Percentiles rank a stretch among this genome's conserved stretches.
These are phyloP conservation scores for Saccopteryx leptura DNA, from an alignment of 2,113 vertebrate genomes.

Conservation along the genomic window DNA sequence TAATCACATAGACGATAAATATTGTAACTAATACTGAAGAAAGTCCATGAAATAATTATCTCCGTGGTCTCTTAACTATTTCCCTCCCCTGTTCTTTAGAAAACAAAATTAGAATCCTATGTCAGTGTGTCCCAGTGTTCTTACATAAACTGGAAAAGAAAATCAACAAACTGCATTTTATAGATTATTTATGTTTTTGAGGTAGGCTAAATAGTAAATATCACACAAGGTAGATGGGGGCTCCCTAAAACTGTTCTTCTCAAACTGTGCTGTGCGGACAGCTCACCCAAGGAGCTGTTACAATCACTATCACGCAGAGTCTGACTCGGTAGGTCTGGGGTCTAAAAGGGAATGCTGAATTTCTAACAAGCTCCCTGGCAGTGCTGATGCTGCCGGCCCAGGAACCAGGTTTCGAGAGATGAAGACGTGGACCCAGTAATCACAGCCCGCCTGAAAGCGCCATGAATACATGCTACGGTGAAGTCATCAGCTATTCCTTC, in stretches of 20 bases:
- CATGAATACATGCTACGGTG: background rate
- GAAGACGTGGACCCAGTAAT: background rate
- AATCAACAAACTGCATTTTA: background rate
- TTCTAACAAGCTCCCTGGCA: background rate
- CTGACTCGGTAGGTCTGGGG: background rate
- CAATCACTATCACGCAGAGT: background rate
- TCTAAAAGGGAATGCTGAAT: background rate
- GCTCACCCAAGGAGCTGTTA: background rate
- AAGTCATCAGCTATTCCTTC: background rate
- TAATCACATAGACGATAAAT: background rate
- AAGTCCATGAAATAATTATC: background rate
- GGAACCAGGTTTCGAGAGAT: background rate
- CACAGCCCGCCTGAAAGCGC: background rate
- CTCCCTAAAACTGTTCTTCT: background rate
- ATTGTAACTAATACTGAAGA: background rate
- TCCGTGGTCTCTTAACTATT: background rate
- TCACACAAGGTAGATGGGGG: background rate
- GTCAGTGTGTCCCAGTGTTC: background rate
- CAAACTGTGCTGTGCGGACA: background rate
- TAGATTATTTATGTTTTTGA: conserved; percentile 3
- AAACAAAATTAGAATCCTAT: background rate
- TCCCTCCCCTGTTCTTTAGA: background rate
- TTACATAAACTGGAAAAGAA: background rate
- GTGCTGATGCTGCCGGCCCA: no score
- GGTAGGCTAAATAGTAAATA: background rate